Percentiles rank a stretch among this genome's conserved stretches.
Conservation (phyloP, 30 jellyfish, hydroid and myxozoan genomes). For the Pseudorhiza aurosa region DNA sequence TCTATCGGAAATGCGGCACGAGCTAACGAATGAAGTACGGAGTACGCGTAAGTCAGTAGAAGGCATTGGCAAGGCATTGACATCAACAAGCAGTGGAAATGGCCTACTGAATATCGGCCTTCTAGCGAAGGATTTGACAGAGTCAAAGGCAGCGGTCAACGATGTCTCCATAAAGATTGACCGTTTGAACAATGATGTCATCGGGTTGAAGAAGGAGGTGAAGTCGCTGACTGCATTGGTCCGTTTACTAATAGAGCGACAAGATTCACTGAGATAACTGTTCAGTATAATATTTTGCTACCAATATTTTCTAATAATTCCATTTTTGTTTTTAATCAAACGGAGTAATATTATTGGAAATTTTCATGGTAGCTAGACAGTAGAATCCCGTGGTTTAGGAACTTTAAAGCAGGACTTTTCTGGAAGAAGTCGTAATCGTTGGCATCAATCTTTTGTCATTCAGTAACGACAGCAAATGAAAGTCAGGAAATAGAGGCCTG, state of each 20-base stretch:
- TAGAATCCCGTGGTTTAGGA: too few relatives aligned
- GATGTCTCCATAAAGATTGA: conserved; percentile 30
- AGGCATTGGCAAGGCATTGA: conserved; percentile 26
- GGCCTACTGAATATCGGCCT: conserved; percentile 11
- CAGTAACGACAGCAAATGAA: too few relatives aligned
- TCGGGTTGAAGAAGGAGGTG: conserved; percentile 46
- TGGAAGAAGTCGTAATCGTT: too few relatives aligned
- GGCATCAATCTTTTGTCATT: too few relatives aligned
- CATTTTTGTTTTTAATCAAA: not conserved
- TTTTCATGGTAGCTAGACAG: not conserved
- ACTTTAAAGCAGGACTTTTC: too few relatives aligned
- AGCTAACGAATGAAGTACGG: conserved; percentile 19
- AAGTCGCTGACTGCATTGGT: conserved; percentile 50
- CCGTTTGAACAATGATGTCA: conserved; percentile 52
- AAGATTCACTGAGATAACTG: conserved; percentile 27
- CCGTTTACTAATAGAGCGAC: conserved; percentile 46
- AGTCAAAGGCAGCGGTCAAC: conserved; percentile 38
- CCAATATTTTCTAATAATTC: not conserved
- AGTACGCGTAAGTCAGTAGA: conserved; percentile 29
- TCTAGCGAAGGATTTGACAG: conserved; percentile 41
- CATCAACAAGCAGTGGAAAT: conserved; percentile 15
- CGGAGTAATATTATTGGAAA: not conserved
- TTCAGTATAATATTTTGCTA: conserved; percentile 15
- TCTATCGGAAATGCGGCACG: conserved; percentile 26
- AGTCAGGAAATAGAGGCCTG: too few relatives aligned